These are phyloP conservation scores for Ptychoptera albimana DNA, from an alignment of 2,888 invertebrate genomes.

Conservation along the genomic window DNA sequence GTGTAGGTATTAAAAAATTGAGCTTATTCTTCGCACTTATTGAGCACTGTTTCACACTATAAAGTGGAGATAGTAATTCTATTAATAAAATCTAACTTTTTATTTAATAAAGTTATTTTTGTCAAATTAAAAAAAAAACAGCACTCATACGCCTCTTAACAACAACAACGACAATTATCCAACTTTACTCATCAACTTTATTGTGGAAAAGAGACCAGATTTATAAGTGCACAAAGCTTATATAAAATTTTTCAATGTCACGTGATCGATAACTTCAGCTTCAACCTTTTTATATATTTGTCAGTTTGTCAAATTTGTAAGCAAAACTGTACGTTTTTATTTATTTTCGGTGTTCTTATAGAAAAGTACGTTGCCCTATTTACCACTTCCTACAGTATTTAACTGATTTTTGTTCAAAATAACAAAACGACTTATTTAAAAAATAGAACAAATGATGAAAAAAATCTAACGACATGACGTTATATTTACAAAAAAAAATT, in stretches of 20 bases:
- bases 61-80: not conserved
- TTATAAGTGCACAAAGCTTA: not conserved
- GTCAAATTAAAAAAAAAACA: not conserved
- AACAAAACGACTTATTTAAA: too few relatives aligned
- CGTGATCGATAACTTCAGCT: not conserved
- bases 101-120: not conserved
- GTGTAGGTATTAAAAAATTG: not conserved
- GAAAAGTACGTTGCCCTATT: too few relatives aligned
- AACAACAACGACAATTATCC: not conserved
- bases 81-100: not conserved
- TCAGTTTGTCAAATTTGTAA: too few relatives aligned
- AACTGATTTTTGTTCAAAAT: too few relatives aligned
- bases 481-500: too few relatives aligned
- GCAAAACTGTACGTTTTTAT: too few relatives aligned
- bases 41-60: not conserved
- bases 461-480: too few relatives aligned
- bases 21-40: not conserved
- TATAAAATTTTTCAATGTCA: not conserved
- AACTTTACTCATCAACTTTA: not conserved
- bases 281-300: too few relatives aligned
- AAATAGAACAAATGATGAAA: too few relatives aligned
- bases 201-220: constrained; percentile 5
- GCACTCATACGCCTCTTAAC: not conserved
- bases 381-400: too few relatives aligned
- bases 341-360: too few relatives aligned